Evolutionary conservation across 2,888 invertebrate genomes (phyloP).

Genomic region (Clivina fossor): DNA sequence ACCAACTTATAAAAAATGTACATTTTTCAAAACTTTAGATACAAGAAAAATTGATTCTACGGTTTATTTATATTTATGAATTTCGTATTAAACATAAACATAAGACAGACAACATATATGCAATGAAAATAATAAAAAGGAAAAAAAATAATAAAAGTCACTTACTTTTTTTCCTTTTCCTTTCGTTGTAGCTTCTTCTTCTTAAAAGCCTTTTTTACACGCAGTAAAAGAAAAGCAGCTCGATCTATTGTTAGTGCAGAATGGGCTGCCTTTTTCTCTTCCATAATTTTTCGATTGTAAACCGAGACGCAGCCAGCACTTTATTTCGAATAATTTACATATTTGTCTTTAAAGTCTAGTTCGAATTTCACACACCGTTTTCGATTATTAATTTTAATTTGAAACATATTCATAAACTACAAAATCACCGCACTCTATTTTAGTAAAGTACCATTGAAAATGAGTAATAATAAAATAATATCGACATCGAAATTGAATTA

Average conservation of each 20-base stretch:
- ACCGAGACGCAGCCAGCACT: no score
- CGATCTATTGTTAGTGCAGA: slow-evolving; percentile 81
- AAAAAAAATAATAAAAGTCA: slow-evolving; percentile 43
- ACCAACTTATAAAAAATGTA: no score
- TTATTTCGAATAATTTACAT: neutral
- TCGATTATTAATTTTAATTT: neutral
- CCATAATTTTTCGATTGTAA: no score
- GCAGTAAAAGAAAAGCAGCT: slow-evolving; percentile 82
- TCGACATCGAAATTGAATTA: no score
- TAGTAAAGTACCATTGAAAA: neutral
- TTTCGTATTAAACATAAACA: no score
- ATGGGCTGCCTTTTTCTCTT: slow-evolving; percentile 62
- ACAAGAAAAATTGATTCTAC: no score
- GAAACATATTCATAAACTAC: neutral
- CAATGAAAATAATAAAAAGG: neutral
- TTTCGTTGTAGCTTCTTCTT: slow-evolving; percentile 86
- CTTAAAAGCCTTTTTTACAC: slow-evolving; percentile 88
- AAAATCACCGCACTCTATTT: neutral
- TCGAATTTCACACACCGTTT: neutral
- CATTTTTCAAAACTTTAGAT: neutral
- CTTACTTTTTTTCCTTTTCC: slow-evolving; percentile 85
- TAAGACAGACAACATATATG: no score
- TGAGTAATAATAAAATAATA: neutral
- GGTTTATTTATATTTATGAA: no score
- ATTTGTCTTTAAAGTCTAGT: neutral